phyloP scores from a whole-genome alignment of 2,888 invertebrate species.

The Watsonalla binaria region DNA sequence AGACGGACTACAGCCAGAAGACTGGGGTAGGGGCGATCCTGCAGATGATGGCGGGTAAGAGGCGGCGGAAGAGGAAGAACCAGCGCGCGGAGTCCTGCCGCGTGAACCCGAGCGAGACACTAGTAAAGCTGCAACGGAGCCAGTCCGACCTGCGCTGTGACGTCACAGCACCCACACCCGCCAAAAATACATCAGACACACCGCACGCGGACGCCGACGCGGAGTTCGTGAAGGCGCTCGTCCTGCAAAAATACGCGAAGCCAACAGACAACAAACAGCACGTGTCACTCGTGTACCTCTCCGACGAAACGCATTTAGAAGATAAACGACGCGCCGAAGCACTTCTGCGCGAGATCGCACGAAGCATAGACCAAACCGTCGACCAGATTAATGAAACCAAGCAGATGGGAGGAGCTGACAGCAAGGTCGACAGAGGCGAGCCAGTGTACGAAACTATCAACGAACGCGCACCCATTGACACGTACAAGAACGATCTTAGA shows the following conservation, averaged over 20 bases:
- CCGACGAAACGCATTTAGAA: slow-evolving; percentile 51
- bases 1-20: slow-evolving; percentile 62
- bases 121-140: slow-evolving; percentile 39
- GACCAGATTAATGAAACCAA: slow-evolving; percentile 53
- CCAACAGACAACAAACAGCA: slow-evolving; percentile 53
- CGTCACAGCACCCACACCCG: slow-evolving; percentile 38
- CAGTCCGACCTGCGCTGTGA: slow-evolving; percentile 38
- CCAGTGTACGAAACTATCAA: slow-evolving; percentile 50
- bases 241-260: slow-evolving; percentile 67
- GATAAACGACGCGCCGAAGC: slow-evolving; percentile 67
- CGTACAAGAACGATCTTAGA: slow-evolving; percentile 55
- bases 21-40: slow-evolving; percentile 62
- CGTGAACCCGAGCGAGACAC: slow-evolving; percentile 48
- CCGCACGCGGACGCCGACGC: slow-evolving; percentile 35
- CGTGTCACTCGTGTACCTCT: slow-evolving; percentile 68
- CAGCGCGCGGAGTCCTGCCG: slow-evolving; percentile 47
- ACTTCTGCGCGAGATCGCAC: slow-evolving; percentile 65
- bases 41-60: slow-evolving; percentile 70
- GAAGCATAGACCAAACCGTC: slow-evolving; percentile 65
- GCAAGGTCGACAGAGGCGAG: slow-evolving; percentile 34
- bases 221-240: slow-evolving; percentile 66
- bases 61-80: slow-evolving; percentile 48
- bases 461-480: slow-evolving; percentile 33
- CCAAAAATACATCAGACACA: slow-evolving; percentile 49
- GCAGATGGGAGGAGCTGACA: slow-evolving; percentile 59